Conservation (phyloP, 2,113 vertebrate species). For the Mormyrus lacerda region DNA sequence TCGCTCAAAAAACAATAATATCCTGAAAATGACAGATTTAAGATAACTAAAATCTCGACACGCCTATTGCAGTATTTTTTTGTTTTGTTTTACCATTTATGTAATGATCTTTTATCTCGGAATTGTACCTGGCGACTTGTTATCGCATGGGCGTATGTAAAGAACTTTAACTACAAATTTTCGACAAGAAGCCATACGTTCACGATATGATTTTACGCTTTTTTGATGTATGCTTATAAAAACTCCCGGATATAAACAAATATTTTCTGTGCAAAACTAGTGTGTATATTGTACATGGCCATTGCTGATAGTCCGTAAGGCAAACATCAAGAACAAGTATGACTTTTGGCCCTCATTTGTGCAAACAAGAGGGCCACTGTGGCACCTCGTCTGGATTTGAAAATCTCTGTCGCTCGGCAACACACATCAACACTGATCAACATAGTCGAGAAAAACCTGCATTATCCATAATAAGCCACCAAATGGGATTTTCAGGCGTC, state of each 20-base stretch:
- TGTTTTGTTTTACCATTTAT: neutral
- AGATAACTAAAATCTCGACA: neutral
- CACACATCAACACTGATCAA: slow-evolving; percentile 27
- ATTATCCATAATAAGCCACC: neutral
- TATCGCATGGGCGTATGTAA: slow-evolving; percentile 14
- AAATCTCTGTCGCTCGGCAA: slow-evolving; percentile 29
- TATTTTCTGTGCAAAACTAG: slow-evolving; percentile 4
- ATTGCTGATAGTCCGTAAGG: slow-evolving; percentile 1
- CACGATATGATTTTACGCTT: slow-evolving; percentile 20
- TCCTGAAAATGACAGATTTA: neutral
- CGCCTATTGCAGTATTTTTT: neutral
- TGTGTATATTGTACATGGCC: slow-evolving; percentile 1
- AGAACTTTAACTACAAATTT: slow-evolving; percentile 23
- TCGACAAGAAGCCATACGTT: slow-evolving; percentile 14
- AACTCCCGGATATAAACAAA: slow-evolving; percentile 17
- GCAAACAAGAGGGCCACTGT: slow-evolving; percentile 29
- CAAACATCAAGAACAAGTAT: slow-evolving; percentile 27
- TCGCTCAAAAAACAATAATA: neutral
- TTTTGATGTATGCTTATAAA: slow-evolving; percentile 20
- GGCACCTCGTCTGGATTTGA: slow-evolving; percentile 5
- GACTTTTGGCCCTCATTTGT: slow-evolving; percentile 31
- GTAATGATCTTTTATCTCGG: neutral
- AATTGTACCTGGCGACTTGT: slow-evolving; percentile 12
- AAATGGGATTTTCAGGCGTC: neutral
- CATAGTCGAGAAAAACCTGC: neutral